Evolutionary conservation across 1,140 invertebrate genomes (phyloP), one percentile per base, ranked within the genome.

Genomic region (Arion vulgaris): DNA sequence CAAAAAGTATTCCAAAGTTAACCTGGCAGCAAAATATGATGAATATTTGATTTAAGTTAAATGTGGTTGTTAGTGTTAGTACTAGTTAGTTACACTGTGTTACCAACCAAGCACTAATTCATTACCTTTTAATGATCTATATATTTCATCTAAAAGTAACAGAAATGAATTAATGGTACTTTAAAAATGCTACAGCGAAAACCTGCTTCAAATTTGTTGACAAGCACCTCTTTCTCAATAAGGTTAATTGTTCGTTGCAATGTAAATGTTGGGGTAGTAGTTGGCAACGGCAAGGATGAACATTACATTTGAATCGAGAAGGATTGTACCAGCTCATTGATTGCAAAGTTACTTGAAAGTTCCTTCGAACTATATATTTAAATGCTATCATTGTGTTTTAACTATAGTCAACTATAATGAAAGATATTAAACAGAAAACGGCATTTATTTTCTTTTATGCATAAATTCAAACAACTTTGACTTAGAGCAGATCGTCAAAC

Each of bases 1-100:
- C 95, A 90, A 96, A 95, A 15, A 95, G 89, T 11, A 96, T 90
- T 28, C 95, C 95, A 91, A 95, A 95, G 75, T 87, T 84, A 39
- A 89, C 86, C 88, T 89, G 77, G 13, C 17, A 23, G 38, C 9
- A n/a, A 36, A 74, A 23, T n/a, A 32, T 66, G 28, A 17, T 78
- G 62, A 32, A 26, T 38, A 17, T 26, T 13, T 19, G 23, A 38
- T 13, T 0, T 32, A 15, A 57, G n/a, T 39, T 32, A n/a, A n/a
- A n/a, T n/a, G n/a, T n/a, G n/a, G n/a, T n/a, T n/a, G n/a, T n/a
- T n/a, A n/a, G n/a, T n/a, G n/a, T n/a, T n/a, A n/a, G n/a, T n/a
- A n/a, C n/a, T n/a, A n/a, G n/a, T n/a, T n/a, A n/a, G n/a, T n/a
- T n/a, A n/a, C n/a, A n/a, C n/a, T n/a, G n/a, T n/a, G n/a, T n/a